These are phyloP conservation scores for Phrynocephalus guinanensis DNA, from an alignment of 2,797 vertebrate species.

Conservation along the genomic window DNA sequence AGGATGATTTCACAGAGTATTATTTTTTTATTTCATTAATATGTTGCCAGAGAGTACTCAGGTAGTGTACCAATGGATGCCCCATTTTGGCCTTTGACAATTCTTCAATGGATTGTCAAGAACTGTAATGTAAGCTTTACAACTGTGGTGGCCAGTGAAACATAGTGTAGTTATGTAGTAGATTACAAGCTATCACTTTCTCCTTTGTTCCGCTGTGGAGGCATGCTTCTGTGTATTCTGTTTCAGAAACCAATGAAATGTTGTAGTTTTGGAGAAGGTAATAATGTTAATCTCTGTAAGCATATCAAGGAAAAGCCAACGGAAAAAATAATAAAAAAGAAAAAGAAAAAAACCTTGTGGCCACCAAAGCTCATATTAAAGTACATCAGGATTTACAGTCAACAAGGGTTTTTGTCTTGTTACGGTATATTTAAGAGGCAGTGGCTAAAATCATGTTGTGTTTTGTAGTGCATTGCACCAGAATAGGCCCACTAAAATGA, in stretches of 20 bases:
- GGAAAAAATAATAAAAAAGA: too few relatives aligned
- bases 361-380: too few relatives aligned
- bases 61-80: neutral
- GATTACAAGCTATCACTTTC: neutral
- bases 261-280: too few relatives aligned
- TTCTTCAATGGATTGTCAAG: neutral
- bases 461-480: too few relatives aligned
- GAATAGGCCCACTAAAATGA: too few relatives aligned
- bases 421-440: too few relatives aligned
- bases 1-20: neutral
- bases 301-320: too few relatives aligned
- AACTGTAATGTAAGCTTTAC: neutral
- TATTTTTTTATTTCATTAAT: neutral
- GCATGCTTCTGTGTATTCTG: neutral
- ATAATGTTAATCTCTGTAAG: too few relatives aligned
- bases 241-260: neutral
- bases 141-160: neutral
- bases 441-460: too few relatives aligned
- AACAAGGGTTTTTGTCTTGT: too few relatives aligned
- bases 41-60: neutral
- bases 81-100: neutral
- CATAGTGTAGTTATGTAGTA: neutral
- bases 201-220: neutral
- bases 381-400: too few relatives aligned
- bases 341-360: too few relatives aligned